Evolutionary conservation across 2,888 invertebrate genomes (phyloP).

Genomic region (Sipha maydis): DNA sequence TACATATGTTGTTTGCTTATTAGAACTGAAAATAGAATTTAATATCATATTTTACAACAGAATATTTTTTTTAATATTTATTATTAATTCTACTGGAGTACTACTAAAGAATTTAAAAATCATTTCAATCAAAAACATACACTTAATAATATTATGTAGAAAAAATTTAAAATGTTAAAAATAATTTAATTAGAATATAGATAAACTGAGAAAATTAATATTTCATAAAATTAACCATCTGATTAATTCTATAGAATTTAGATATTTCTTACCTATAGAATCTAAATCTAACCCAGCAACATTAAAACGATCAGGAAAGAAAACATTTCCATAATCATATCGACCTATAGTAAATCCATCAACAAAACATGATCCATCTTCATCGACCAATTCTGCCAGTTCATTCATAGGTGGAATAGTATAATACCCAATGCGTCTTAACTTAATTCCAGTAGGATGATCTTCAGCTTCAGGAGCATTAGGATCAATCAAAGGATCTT

Average conservation of each 20-base stretch:
- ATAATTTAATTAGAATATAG: background rate
- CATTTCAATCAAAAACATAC: too few relatives aligned
- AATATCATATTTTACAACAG: too few relatives aligned
- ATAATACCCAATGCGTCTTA: slow-evolving; percentile 87
- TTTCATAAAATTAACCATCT: background rate
- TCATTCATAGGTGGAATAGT: slow-evolving; percentile 88
- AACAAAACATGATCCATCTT: slow-evolving; percentile 83
- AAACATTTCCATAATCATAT: slow-evolving; percentile 89
- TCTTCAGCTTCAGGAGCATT: slow-evolving; percentile 66
- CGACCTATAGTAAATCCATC: slow-evolving; percentile 90
- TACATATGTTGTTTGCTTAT: too few relatives aligned
- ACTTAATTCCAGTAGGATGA: slow-evolving; percentile 81
- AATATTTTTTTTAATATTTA: too few relatives aligned
- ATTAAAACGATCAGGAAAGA: slow-evolving; percentile 85
- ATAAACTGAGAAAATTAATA: slow-evolving; percentile 27
- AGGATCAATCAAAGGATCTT: slow-evolving; percentile 45
- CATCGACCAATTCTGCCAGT: slow-evolving; percentile 77
- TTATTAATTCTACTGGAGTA: too few relatives aligned
- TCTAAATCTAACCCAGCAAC: slow-evolving; percentile 88
- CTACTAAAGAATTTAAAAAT: too few relatives aligned
- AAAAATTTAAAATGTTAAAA: too few relatives aligned
- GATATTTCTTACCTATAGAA: slow-evolving; percentile 74
- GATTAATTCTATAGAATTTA: background rate
- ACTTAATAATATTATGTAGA: too few relatives aligned
- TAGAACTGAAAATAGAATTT: too few relatives aligned